Conservation (phyloP, 2,113 vertebrate genomes). For the Myxocyprinus asiaticus region DNA sequence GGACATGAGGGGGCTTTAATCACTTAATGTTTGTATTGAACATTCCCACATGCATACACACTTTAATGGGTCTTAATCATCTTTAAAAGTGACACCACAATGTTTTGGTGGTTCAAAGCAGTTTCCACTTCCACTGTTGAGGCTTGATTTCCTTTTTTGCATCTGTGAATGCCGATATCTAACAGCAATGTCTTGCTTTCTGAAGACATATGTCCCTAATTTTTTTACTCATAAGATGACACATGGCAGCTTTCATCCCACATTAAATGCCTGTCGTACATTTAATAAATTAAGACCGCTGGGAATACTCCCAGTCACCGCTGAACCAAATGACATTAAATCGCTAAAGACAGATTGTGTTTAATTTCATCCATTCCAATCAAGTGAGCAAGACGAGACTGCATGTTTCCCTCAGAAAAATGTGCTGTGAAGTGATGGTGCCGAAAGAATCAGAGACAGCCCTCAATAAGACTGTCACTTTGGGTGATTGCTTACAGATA, state of each 20-base stretch:
- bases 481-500: constrained; percentile 65
- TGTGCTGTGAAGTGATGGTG: constrained; percentile 51
- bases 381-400: constrained; percentile 64
- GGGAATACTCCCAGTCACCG: constrained; percentile 66
- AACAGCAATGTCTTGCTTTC: constrained; percentile 50
- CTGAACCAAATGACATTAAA: constrained; percentile 69
- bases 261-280: constrained; percentile 75
- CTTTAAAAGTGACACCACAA: constrained; percentile 71
- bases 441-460: constrained; percentile 61
- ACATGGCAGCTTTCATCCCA: constrained; percentile 64
- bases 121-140: constrained; percentile 28
- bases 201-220: constrained; percentile 71
- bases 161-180: constrained; percentile 55
- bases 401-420: constrained; percentile 49
- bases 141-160: neutral
- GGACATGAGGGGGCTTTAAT: constrained; percentile 57
- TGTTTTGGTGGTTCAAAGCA: constrained; percentile 63
- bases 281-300: constrained; percentile 69
- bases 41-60: constrained; percentile 56
- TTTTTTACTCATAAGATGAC: constrained; percentile 57
- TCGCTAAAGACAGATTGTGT: constrained; percentile 73
- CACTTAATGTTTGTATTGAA: constrained; percentile 68
- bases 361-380: constrained; percentile 74
- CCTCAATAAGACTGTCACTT: constrained; percentile 67
- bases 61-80: constrained; percentile 59